Percentiles rank a stretch among this genome's conserved stretches.
Evolutionary conservation across 1,140 invertebrate species (phyloP).

Genomic region (Akabosia matsudoensis): DNA sequence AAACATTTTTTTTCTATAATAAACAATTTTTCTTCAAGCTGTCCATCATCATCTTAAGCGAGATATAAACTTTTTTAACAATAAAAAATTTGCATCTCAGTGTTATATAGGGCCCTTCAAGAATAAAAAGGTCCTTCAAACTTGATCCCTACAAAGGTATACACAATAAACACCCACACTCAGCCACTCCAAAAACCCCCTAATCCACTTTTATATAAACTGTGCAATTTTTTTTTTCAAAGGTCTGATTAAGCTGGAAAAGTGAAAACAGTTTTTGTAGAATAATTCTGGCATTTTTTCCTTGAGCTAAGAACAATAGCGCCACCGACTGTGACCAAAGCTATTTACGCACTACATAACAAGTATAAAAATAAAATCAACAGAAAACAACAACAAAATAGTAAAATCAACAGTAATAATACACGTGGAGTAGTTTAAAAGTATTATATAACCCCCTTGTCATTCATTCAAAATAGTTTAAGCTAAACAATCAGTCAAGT

Average conservation of each 20-base stretch:
- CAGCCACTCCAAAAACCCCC: background rate
- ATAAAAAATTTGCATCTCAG: conserved; percentile 12
- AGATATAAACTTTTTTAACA: background rate
- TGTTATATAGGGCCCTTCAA: background rate
- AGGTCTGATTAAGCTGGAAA: background rate
- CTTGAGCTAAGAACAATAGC: background rate
- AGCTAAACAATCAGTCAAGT: conserved; percentile 10
- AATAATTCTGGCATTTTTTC: background rate
- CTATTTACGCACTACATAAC: background rate
- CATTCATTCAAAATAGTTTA: background rate
- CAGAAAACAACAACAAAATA: conserved; percentile 1
- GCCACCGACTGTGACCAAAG: too few species aligned
- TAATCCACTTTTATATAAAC: background rate
- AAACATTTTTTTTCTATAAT: too few species aligned
- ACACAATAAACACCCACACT: too few species aligned
- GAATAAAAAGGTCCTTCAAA: background rate
- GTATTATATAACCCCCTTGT: conserved; percentile 9
- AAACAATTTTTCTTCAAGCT: too few species aligned
- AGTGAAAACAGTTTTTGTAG: background rate
- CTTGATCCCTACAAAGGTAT: background rate
- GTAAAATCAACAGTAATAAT: background rate
- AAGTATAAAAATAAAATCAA: background rate
- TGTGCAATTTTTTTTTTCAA: too few species aligned
- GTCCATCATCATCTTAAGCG: too few species aligned
- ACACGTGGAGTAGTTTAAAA: background rate